Evolutionary conservation across 2,797 vertebrate genomes (phyloP).

Genomic region (Enteromius afrohamiltoni): DNA sequence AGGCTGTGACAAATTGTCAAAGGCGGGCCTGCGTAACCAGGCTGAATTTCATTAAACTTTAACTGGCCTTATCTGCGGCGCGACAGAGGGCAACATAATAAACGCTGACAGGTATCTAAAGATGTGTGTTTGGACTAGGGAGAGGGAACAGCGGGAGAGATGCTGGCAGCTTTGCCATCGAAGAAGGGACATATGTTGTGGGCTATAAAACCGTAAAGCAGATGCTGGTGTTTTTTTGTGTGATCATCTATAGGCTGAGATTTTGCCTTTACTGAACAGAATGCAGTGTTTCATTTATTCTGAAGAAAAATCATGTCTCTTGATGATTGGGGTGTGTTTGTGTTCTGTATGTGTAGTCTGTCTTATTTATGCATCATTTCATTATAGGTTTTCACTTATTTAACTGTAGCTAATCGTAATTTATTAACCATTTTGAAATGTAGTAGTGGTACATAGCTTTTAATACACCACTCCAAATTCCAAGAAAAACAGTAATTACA

Average conservation of each 20-base stretch:
- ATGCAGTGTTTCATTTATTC: slow-evolving; percentile 64
- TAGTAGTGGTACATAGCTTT: not conserved
- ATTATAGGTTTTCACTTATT: not conserved
- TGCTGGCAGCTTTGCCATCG: slow-evolving; percentile 75
- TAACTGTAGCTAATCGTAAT: not conserved
- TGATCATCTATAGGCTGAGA: slow-evolving; percentile 66
- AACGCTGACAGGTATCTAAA: slow-evolving; percentile 80
- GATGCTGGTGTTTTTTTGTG: slow-evolving; percentile 82
- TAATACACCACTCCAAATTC: not conserved
- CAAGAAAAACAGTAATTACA: not conserved
- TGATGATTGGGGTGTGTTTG: not conserved
- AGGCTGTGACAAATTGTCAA: slow-evolving; percentile 83
- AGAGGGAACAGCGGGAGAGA: slow-evolving; percentile 78
- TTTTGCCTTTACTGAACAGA: slow-evolving; percentile 75
- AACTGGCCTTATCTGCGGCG: slow-evolving; percentile 78
- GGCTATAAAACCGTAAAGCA: slow-evolving; percentile 83
- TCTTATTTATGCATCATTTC: not conserved
- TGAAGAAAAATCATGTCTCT: not conserved
- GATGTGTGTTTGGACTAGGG: slow-evolving; percentile 81
- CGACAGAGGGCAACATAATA: slow-evolving; percentile 78
- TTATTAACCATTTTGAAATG: not conserved
- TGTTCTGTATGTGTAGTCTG: not conserved
- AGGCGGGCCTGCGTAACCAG: slow-evolving; percentile 76
- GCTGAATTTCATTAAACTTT: slow-evolving; percentile 88
- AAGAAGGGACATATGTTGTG: slow-evolving; percentile 75